These are phyloP conservation scores for Chrysocyon brachyurus DNA, from an alignment of 2,797 vertebrate genomes.

Conservation along the genomic window DNA sequence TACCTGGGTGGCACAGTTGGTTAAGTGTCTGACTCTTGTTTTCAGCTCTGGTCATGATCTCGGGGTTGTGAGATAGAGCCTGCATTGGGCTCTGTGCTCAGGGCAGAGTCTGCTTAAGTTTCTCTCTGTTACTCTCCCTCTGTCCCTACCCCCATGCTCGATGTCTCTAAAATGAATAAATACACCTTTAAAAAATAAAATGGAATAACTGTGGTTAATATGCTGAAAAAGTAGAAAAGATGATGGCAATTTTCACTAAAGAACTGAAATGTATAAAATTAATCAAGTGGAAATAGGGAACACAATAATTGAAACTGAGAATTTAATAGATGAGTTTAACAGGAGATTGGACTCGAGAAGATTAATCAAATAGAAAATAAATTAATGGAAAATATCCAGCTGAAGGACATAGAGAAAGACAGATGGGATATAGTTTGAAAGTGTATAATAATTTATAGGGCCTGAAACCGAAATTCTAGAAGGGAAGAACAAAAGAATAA, in stretches of 20 bases:
- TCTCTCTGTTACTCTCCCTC: neutral
- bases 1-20: neutral
- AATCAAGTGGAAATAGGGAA: neutral
- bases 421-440: neutral
- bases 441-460: neutral
- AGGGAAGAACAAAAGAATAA: neutral
- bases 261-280: neutral
- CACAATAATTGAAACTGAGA: neutral
- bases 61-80: too few relatives aligned
- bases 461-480: neutral
- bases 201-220: neutral
- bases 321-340: neutral
- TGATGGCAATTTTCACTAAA: neutral
- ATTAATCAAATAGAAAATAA: neutral
- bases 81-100: neutral
- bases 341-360: neutral
- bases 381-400: neutral
- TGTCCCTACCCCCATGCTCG: neutral
- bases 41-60: neutral
- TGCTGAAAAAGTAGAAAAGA: neutral
- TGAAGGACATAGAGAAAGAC: neutral
- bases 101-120: neutral
- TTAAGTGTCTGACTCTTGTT: neutral
- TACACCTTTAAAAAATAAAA: neutral
- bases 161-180: neutral